These are phyloP conservation scores for Enteromius fasciolatus DNA, from an alignment of 2,797 vertebrate genomes.

Conservation along the genomic window DNA sequence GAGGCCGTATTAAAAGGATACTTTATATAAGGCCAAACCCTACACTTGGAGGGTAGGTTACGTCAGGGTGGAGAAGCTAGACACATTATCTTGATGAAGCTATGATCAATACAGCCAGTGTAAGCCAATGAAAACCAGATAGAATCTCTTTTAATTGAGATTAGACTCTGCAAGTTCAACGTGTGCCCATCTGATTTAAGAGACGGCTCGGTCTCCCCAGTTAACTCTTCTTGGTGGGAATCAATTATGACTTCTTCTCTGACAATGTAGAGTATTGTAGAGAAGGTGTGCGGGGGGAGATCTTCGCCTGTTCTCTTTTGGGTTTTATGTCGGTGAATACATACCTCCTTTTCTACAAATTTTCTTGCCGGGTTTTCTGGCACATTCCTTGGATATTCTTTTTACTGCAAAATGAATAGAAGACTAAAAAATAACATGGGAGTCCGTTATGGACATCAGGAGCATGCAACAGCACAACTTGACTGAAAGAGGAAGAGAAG, in stretches of 20 bases:
- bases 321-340: constrained; percentile 73
- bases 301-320: constrained; percentile 48
- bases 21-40: constrained; percentile 35
- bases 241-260: constrained; percentile 66
- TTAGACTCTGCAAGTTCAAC: constrained; percentile 67
- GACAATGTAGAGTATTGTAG: constrained; percentile 55
- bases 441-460: constrained; percentile 89
- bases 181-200: constrained; percentile 70
- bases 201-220: constrained; percentile 54
- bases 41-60: constrained; percentile 19
- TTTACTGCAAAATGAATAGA: constrained; percentile 97
- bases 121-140: constrained; percentile 70
- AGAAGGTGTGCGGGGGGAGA: constrained; percentile 27
- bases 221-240: constrained; percentile 64
- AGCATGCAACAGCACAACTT: constrained; percentile 88
- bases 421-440: constrained; percentile 98
- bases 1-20: constrained; percentile 46
- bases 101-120: constrained; percentile 65
- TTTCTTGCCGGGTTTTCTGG: constrained; percentile 95
- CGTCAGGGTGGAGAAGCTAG: constrained; percentile 35
- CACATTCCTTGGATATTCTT: constrained; percentile 97
- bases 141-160: constrained; percentile 74
- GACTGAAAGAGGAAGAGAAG: constrained; percentile 69
- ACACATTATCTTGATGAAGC: constrained; percentile 80
- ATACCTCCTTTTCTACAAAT: constrained; percentile 97